phyloP scores from a whole-genome alignment of 2,888 invertebrate species.

The Hemithea aestivaria region DNA sequence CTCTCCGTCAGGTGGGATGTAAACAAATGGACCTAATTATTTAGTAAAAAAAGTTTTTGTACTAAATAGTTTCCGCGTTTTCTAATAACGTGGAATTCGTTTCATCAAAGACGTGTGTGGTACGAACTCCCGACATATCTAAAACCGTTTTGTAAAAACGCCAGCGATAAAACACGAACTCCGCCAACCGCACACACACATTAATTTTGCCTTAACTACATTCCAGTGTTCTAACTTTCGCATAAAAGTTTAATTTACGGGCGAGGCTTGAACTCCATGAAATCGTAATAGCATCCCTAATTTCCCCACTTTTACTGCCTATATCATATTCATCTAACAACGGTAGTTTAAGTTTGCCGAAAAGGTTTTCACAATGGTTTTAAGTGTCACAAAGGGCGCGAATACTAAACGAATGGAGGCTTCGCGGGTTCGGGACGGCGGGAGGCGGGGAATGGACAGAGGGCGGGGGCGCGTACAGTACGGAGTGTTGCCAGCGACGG shows the following conservation, averaged over 20 bases:
- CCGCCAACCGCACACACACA: neutral
- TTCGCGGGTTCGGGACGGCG: constrained; percentile 40
- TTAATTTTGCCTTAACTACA: constrained; percentile 1
- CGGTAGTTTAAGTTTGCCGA: constrained; percentile 41
- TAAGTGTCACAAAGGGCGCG: constrained; percentile 76
- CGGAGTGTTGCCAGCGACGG: constrained; percentile 9
- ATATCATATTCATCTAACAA: constrained; percentile 39
- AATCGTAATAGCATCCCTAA: constrained; percentile 23
- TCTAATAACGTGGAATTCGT: no score
- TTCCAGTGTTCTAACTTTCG: constrained; percentile 3
- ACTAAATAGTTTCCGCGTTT: no score
- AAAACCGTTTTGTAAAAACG: no score
- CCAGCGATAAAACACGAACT: neutral
- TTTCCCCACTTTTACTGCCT: constrained; percentile 22
- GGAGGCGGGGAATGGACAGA: constrained; percentile 27
- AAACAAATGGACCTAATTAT: no score
- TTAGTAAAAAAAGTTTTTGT: no score
- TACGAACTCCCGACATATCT: no score
- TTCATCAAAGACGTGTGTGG: no score
- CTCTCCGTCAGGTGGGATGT: no score
- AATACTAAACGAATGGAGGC: constrained; percentile 70
- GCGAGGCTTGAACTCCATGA: constrained; percentile 17
- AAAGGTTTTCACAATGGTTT: constrained; percentile 68
- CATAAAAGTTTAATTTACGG: constrained; percentile 7
- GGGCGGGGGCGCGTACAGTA: constrained; percentile 14